Base-by-base conservation (phyloP, 35 echinoderm and acorn worm species). In the Heliocidaris tuberculata region DNA sequence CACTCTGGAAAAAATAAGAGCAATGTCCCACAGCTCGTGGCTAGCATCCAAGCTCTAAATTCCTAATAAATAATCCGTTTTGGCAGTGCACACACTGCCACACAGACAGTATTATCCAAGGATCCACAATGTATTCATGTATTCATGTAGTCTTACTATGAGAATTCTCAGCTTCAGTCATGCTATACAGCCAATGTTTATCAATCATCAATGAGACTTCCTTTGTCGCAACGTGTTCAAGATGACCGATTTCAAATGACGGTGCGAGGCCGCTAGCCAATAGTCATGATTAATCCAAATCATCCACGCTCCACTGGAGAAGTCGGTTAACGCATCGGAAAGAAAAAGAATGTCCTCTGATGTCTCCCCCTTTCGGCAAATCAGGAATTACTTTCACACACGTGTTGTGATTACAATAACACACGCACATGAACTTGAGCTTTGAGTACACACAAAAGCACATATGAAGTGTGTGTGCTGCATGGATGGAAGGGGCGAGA, bases 381-480 rank as follows among this genome's bases (percentile, higher is more conserved):
- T 78, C 0, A 19, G 27, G 65, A 78, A 78, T 78, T 78, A 78
- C 65, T 78, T 78, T 78, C 17, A 78, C 65, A 78, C 65, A 78
- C 65, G 65, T 78, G 65, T n/a, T n/a, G 27, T 78, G 65, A 78
- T 78, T 78, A 78, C 65, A 78, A 78, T 78, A 78, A 78, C 65
- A 78, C 65, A 78, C 65, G 65, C 65, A 78, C 65, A 78, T 78
- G 65, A 78, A 19, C 65, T 78, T 78, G 65, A n/a, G 21, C 19
- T 78, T 78, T 19, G 19, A 78, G 19, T 78, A 19, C 65, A 78
- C 15, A 78, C 65, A 27, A 27, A 19, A 21, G 65, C 65, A 78
- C 65, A 78, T 24, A 78, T 78, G 19, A n/a, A n/a, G 3, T 8
- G 65, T 78, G 65, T n/a, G 21, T 78, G 17, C 19, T 4, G 61